Evolutionary conservation across 2,888 invertebrate genomes (phyloP), one percentile per base, ranked within the genome.

Genomic region (Cephus rjabovi): DNA sequence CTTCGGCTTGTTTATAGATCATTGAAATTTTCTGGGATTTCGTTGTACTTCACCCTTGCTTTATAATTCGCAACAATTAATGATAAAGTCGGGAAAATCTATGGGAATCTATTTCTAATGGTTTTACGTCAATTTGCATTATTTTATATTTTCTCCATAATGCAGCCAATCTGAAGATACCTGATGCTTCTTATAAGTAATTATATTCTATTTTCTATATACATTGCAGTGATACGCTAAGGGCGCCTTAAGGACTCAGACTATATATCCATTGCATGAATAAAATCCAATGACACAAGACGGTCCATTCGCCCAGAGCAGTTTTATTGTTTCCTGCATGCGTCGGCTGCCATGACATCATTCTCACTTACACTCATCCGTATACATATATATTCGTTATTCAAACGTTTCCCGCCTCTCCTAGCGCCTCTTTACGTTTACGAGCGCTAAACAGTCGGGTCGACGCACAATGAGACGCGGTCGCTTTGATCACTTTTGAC

Each of bases 401-500:
- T 83, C 82, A 78, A 78, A 79, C 77, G 75, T 34, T 70, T 71
- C 68, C 34, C 69, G 69, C 78, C 77, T 78, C 56, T 56, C 79
- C 73, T 76, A 77, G 83, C 82, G 80, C 81, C 84, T 81, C 80
- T 79, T 83, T 83, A 82, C 79, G 77, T 83, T 84, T 83, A 85
- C 81, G 82, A 82, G 86, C 82, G 83, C 82, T 84, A 86, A 86
- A 85, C 79, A 84, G 83, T 79, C 76, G 81, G 78, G 74, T 70
- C 78, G 79, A 77, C 78, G 83, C 82, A 88, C 87, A 87, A 89
- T 87, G 81, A 86, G 83, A 81, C 79, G 84, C 88, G 88, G 87
- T 77, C 80, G 84, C 89, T 89, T 89, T 89, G 89, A 89, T 89
- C 89, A 87, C 84, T 86, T 82, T 85, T 86, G 88, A 87, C 89